Base-by-base conservation (phyloP, 92 coral and sea anemone species). In the Siderastrea radians region DNA sequence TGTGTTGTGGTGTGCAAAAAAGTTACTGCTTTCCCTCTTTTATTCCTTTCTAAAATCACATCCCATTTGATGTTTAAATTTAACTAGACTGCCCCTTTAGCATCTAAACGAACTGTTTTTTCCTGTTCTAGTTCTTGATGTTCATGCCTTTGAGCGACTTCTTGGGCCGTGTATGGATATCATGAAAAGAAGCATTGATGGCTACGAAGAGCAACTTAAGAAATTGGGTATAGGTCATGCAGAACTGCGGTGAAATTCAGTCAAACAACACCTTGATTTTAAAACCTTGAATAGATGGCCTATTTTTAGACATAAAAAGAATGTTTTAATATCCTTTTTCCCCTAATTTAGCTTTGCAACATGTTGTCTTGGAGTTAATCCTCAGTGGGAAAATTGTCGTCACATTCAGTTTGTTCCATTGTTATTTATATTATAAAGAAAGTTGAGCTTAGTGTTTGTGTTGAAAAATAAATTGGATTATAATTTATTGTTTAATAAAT, bases 131-230 rank as follows among this genome's bases (percentile, higher is more conserved):
- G 99, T 90, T 77, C 93, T 97, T 7, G 99, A 97, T 91, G 96
- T 97, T 61, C 99, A 97, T 75, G 99, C 99, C 11, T 97, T 97
- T 79, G 99, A 97, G 81, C 88, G 99, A 74, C 94, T 97, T 49
- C 91, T 97, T 65, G 99, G 99, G 16, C 96, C 99, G 43, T 97
- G 99, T 62, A 97, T 97, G 99, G 99, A 97, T n/a, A 97, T 97
- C 49, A 91, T 97, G 99, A 97, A 97, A 84, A 90, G 99, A 87
- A 97, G 79, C 86, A 95, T 97, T 73, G 90, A 90, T 48, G 95
- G 94, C 44, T 97, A 97, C 60, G 99, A 97, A 87, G 98, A 93
- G 44, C 91, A 91, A 83, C 87, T 97, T 79, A 78, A 95, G 60
- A 97, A 92, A 57, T 90, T 97, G 63, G 99, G 98, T 8, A 92